These are phyloP conservation scores for Eupeodes luniger DNA, from an alignment of 2,888 invertebrate species.

Conservation along the genomic window DNA sequence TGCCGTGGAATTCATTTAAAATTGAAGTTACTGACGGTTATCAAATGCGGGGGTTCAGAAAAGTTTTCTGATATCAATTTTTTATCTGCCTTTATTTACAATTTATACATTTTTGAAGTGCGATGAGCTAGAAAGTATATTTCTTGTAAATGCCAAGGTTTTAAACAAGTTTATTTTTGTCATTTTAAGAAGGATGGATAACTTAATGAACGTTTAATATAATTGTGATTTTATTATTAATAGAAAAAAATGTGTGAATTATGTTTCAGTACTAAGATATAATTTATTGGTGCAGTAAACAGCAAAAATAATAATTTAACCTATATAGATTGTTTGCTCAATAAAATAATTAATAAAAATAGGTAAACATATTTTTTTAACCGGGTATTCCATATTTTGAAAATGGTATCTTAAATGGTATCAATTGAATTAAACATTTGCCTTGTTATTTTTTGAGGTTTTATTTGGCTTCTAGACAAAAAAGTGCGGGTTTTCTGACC, in stretches of 20 bases:
- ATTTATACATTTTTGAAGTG: not conserved
- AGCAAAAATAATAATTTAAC: too few relatives aligned
- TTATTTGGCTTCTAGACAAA: too few relatives aligned
- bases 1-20: slow-evolving; percentile 4
- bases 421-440: too few relatives aligned
- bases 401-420: too few relatives aligned
- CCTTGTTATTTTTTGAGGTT: too few relatives aligned
- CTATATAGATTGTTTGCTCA: too few relatives aligned
- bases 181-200: slow-evolving; percentile 22
- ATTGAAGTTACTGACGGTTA: slow-evolving; percentile 4
- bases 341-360: too few relatives aligned
- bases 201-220: not conserved
- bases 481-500: too few relatives aligned
- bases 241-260: not conserved
- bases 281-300: too few relatives aligned
- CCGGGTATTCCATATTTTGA: too few relatives aligned
- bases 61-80: not conserved
- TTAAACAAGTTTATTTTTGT: not conserved
- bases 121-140: not conserved
- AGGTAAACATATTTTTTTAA: too few relatives aligned
- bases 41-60: slow-evolving; percentile 18
- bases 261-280: too few relatives aligned
- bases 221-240: not conserved
- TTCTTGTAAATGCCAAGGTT: not conserved
- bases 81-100: slow-evolving; percentile 16